Evolutionary conservation across 2,797 vertebrate genomes (phyloP).

Genomic region (Acanthis flammea): DNA sequence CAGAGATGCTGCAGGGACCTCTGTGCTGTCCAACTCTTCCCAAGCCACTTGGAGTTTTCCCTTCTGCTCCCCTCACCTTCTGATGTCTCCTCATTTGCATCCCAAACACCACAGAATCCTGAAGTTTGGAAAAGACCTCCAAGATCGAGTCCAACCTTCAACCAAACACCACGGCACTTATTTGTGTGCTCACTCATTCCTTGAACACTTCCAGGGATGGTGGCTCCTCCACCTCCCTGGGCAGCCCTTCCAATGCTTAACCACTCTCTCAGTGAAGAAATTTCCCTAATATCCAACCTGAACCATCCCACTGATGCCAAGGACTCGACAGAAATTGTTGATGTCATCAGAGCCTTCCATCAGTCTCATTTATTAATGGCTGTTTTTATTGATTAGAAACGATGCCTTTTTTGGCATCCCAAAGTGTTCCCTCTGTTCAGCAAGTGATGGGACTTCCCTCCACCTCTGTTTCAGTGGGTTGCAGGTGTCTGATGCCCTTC

Average conservation of each 20-base stretch:
- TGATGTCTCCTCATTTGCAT: not conserved
- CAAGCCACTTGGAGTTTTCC: not conserved
- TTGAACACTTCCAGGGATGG: not conserved
- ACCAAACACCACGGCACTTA: not conserved
- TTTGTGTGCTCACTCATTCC: not conserved
- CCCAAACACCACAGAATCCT: not conserved
- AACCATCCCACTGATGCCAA: not conserved
- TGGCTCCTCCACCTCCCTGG: not conserved
- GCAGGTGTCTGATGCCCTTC: not conserved
- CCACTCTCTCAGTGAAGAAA: not conserved
- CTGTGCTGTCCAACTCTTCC: fast-evolving
- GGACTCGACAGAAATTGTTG: not conserved
- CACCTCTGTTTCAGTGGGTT: not conserved
- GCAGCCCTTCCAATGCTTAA: not conserved
- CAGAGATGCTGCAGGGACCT: not conserved
- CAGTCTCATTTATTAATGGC: not conserved
- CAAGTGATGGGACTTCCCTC: not conserved
- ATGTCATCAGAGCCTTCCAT: not conserved
- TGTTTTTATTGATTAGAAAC: not conserved
- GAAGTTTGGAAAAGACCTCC: not conserved
- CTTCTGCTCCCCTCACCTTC: not conserved
- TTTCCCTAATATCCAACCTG: not conserved
- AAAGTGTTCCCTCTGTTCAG: fast-evolving
- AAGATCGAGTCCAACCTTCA: not conserved
- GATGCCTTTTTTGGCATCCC: not conserved